Percentiles rank a stretch among this genome's conserved stretches.
These are phyloP conservation scores for Didymodactylos carnosus DNA, from an alignment of 2,888 invertebrate genomes.

Conservation along the genomic window DNA sequence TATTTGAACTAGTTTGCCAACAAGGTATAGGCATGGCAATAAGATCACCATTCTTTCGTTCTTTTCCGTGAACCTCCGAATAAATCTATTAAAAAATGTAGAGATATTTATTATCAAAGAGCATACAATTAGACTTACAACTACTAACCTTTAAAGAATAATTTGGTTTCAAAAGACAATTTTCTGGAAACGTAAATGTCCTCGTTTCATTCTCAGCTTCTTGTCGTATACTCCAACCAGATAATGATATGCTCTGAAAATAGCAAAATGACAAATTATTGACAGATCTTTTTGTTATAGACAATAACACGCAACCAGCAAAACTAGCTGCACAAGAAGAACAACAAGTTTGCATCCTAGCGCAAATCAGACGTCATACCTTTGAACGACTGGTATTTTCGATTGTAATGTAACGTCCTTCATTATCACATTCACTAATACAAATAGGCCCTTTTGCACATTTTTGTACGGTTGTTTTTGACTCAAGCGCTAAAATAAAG, in stretches of 20 bases:
- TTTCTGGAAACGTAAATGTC: not conserved
- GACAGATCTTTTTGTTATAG: no score
- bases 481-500: not conserved
- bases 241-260: no score
- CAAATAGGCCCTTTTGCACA: constrained; percentile 34
- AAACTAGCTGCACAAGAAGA: no score
- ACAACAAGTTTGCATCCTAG: no score
- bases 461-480: constrained; percentile 37
- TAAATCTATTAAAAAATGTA: no score
- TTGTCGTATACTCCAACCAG: not conserved
- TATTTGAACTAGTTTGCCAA: not conserved
- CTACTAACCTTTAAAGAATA: not conserved
- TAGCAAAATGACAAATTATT: no score
- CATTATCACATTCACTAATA: constrained; percentile 33
- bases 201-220: not conserved
- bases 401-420: constrained; percentile 36
- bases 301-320: no score
- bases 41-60: not conserved
- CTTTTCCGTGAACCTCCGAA: not conserved
- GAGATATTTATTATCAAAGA: no score
- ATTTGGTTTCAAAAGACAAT: not conserved
- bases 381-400: constrained; percentile 36
- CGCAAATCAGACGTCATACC: constrained; percentile 6
- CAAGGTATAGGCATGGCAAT: not conserved
- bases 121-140: no score